Conservation (phyloP, 2,113 vertebrate species). For the Rhadina sibilatrix region DNA sequence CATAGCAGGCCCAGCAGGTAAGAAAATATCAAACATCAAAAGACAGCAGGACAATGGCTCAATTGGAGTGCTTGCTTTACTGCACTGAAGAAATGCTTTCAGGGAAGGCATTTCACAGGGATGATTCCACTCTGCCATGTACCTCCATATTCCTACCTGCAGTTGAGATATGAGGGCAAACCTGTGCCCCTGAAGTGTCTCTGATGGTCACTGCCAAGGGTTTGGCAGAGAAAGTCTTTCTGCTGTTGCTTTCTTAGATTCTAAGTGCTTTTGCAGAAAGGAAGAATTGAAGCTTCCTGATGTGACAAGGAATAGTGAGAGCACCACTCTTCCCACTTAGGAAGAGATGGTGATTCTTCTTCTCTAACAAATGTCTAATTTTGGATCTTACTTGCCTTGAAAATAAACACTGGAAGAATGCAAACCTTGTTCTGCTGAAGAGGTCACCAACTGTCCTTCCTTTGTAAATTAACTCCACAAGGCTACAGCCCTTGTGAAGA, state of each 20-base stretch:
- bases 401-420: background rate
- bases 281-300: background rate
- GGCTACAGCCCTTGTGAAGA: background rate
- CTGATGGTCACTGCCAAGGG: background rate
- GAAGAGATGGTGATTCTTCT: background rate
- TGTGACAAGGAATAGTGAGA: background rate
- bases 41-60: background rate
- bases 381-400: background rate
- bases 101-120: background rate
- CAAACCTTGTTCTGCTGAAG: background rate
- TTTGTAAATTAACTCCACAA: background rate
- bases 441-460: background rate
- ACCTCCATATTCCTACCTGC: background rate
- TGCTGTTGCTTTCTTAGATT: background rate
- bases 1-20: slow-evolving; percentile 71
- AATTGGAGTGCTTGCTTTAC: background rate
- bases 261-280: background rate
- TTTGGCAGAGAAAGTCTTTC: background rate
- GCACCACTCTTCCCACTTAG: background rate
- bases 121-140: background rate
- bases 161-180: background rate
- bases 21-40: background rate
- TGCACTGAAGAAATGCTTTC: background rate
- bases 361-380: background rate
- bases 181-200: background rate